These are phyloP conservation scores for Podarcis siculus DNA, from an alignment of 2,797 vertebrate genomes.

Conservation along the genomic window DNA sequence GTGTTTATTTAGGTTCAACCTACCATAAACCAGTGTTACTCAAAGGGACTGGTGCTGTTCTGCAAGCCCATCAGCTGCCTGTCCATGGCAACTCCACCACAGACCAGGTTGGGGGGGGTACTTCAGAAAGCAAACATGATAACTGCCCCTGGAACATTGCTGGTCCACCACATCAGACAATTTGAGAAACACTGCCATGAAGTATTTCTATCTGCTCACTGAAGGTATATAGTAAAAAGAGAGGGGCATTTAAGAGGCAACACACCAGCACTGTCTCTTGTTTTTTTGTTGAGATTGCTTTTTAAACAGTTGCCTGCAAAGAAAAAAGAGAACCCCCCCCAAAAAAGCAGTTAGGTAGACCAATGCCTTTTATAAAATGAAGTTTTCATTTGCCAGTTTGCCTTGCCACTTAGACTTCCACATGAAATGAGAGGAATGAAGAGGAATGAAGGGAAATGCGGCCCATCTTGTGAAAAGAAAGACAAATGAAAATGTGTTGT, in stretches of 20 bases:
- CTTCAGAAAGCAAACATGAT: no score
- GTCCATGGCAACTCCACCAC: no score
- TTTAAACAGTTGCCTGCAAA: background rate
- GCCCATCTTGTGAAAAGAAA: slow-evolving; percentile 21
- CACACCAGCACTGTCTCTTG: background rate
- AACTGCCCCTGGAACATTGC: no score
- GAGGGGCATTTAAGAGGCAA: background rate
- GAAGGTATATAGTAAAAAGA: background rate
- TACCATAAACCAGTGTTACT: no score
- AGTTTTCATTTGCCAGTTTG: background rate
- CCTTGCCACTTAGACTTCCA: background rate
- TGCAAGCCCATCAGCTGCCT: no score
- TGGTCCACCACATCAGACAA: no score
- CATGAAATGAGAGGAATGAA: slow-evolving; percentile 5
- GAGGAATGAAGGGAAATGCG: slow-evolving; percentile 3
- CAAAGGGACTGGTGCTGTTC: no score
- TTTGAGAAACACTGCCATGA: no score
- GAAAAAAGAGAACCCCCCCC: background rate
- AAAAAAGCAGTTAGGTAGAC: background rate
- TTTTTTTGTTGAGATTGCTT: background rate
- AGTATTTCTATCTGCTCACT: background rate
- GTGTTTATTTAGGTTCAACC: no score
- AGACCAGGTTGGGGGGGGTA: no score
- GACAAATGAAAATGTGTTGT: slow-evolving; percentile 1
- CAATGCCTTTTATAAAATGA: background rate